Percentiles rank a stretch among this genome's conserved stretches.
phyloP scores from a whole-genome alignment of 2,797 vertebrate genomes.

The Oreochromis grahami region DNA sequence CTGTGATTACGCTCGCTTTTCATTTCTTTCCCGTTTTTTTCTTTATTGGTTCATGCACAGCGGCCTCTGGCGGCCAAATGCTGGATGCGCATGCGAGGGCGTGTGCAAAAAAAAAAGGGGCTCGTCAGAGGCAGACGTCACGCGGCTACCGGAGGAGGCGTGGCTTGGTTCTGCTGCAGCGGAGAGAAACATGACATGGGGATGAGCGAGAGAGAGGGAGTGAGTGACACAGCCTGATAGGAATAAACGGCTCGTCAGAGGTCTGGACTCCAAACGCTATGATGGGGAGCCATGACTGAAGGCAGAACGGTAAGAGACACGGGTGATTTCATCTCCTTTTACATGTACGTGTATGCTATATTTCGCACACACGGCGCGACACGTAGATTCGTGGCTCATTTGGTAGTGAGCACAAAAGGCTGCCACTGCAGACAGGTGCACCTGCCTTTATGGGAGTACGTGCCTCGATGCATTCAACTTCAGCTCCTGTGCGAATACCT shows the following conservation, averaged over 20 bases:
- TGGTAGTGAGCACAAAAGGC: slow-evolving; percentile 56
- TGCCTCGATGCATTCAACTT: slow-evolving; percentile 61
- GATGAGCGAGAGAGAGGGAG: slow-evolving; percentile 63
- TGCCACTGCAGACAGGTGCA: slow-evolving; percentile 74
- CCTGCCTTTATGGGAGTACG: slow-evolving; percentile 63
- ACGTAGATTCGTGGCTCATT: slow-evolving; percentile 35
- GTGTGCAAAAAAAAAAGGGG: neutral
- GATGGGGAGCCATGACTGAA: slow-evolving; percentile 70
- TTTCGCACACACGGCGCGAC: neutral
- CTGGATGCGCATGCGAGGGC: slow-evolving; percentile 8
- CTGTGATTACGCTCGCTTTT: neutral
- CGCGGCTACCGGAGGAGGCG: slow-evolving; percentile 67
- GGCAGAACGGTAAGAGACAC: slow-evolving; percentile 66
- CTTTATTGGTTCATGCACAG: slow-evolving; percentile 4
- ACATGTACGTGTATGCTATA: neutral
- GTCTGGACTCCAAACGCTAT: slow-evolving; percentile 53
- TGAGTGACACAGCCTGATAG: slow-evolving; percentile 61
- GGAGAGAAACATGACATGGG: slow-evolving; percentile 78
- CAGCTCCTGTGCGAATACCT: slow-evolving; percentile 22
- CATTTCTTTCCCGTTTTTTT: neutral
- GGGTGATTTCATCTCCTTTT: neutral
- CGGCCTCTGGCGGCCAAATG: slow-evolving; percentile 48
- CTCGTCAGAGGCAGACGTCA: slow-evolving; percentile 53
- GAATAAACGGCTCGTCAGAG: slow-evolving; percentile 66
- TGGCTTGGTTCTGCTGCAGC: slow-evolving; percentile 79